Percentiles rank a stretch among this genome's conserved stretches.
Conservation (phyloP, 2,113 vertebrate species). For the Archilochus colubris region DNA sequence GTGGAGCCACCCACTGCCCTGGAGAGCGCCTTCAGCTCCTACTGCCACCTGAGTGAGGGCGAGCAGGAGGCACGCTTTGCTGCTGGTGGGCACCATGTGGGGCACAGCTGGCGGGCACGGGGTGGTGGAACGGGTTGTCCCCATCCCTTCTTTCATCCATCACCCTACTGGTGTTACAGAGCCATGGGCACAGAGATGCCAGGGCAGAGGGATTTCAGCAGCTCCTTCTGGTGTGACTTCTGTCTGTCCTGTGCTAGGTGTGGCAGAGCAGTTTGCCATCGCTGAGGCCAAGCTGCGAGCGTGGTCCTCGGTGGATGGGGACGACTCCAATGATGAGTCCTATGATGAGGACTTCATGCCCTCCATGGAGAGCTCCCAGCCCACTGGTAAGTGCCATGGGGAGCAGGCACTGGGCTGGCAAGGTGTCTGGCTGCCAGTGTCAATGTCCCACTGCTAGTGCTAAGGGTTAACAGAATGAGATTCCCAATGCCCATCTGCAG, state of each 20-base stretch:
- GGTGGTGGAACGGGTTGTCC: background rate
- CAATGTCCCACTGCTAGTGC: background rate
- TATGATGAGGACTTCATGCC: slow-evolving; percentile 91
- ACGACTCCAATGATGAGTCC: slow-evolving; percentile 94
- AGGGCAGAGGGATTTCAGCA: background rate
- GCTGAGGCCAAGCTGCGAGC: slow-evolving; percentile 96
- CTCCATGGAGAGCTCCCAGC: slow-evolving; percentile 79
- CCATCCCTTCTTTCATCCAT: background rate
- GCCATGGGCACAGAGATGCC: accelerated
- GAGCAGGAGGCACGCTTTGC: slow-evolving; percentile 97
- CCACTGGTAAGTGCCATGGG: slow-evolving; percentile 75
- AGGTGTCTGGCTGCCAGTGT: background rate
- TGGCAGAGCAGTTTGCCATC: slow-evolving; percentile 94
- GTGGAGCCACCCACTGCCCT: slow-evolving; percentile 86
- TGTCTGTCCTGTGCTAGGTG: background rate
- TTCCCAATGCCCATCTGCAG: background rate
- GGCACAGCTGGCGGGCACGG: accelerated
- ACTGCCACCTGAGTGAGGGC: slow-evolving; percentile 93
- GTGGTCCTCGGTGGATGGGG: slow-evolving; percentile 96
- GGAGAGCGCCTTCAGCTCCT: slow-evolving; percentile 93
- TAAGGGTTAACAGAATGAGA: background rate
- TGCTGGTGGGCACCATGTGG: slow-evolving; percentile 77
- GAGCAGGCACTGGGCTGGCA: accelerated
- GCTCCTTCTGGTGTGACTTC: accelerated
- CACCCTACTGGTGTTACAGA: accelerated